Conservation (phyloP, 2,797 vertebrate species). For the Moxostoma hubbsi region DNA sequence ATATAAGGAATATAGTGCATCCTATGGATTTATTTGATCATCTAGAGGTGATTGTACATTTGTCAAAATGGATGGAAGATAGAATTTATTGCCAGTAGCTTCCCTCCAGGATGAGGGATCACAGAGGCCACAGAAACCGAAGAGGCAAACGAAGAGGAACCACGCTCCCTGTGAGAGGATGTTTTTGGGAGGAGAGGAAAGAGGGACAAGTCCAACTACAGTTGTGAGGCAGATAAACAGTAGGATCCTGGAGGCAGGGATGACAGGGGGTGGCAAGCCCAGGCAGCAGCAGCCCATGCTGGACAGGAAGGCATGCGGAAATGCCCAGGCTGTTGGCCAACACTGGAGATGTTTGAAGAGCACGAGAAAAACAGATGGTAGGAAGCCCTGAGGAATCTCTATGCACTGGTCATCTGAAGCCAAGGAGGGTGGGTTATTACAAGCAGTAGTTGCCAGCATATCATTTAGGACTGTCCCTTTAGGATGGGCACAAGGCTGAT, state of each 20-base stretch:
- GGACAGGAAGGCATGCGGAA: slow-evolving; percentile 78
- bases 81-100: slow-evolving; percentile 83
- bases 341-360: slow-evolving; percentile 54
- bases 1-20: slow-evolving; percentile 62
- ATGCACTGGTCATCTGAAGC: slow-evolving; percentile 64
- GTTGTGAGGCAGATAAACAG: slow-evolving; percentile 71
- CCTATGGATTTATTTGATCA: slow-evolving; percentile 75
- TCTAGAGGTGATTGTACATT: slow-evolving; percentile 73
- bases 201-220: slow-evolving; percentile 64
- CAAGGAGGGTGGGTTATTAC: slow-evolving; percentile 58
- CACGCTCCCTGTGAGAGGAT: slow-evolving; percentile 71
- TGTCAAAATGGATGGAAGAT: slow-evolving; percentile 85
- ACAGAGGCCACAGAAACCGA: slow-evolving; percentile 62
- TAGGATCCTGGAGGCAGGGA: slow-evolving; percentile 66
- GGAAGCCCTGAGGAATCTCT: slow-evolving; percentile 80
- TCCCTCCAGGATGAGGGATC: slow-evolving; percentile 80
- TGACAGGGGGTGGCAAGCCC: slow-evolving; percentile 71
- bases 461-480: background rate
- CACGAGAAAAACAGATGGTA: slow-evolving; percentile 77
- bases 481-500: background rate
- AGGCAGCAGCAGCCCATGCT: slow-evolving; percentile 67
- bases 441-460: background rate
- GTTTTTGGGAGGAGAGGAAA: slow-evolving; percentile 68
- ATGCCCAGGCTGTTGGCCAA: slow-evolving; percentile 74
- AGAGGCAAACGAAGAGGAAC: slow-evolving; percentile 80